Percentiles rank a stretch among this genome's conserved stretches.
Evolutionary conservation across 1,140 invertebrate genomes (phyloP).

Genomic region (Sycobia sp.): DNA sequence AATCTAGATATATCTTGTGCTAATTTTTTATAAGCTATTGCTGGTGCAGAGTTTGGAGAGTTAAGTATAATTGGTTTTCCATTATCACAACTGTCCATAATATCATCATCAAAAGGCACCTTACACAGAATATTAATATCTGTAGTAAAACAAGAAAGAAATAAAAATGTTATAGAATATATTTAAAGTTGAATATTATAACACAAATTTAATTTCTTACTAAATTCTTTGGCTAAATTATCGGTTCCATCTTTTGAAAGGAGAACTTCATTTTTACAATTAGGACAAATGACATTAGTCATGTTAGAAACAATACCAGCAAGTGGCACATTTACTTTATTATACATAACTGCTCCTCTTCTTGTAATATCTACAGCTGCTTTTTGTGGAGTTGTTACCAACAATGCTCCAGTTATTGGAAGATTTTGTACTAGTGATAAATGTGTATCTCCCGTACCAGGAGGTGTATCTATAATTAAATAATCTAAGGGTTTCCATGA

Average conservation of each 20-base stretch:
- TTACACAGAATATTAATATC: conserved; percentile 67
- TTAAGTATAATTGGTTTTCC: conserved; percentile 80
- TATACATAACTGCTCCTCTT: conserved; percentile 80
- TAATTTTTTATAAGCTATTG: conserved; percentile 65
- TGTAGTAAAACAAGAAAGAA: too few relatives aligned
- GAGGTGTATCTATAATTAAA: conserved; percentile 86
- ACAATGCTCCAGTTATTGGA: conserved; percentile 79
- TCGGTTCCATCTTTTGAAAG: conserved; percentile 68
- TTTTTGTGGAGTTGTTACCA: conserved; percentile 86
- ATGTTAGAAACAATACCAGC: conserved; percentile 87
- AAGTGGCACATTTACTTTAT: conserved; percentile 79
- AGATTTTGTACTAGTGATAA: conserved; percentile 86
- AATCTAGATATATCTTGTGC: conserved; percentile 64
- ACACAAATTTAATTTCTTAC: conserved; percentile 40
- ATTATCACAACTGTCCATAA: conserved; percentile 73
- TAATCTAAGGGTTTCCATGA: conserved; percentile 82
- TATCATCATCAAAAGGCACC: conserved; percentile 75
- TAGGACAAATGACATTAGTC: conserved; percentile 74
- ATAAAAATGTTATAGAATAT: too few relatives aligned
- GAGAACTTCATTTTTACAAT: conserved; percentile 69
- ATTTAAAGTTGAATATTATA: conserved; percentile 11
- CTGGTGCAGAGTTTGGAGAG: conserved; percentile 66
- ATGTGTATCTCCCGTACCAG: conserved; percentile 90
- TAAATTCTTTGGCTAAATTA: conserved; percentile 62
- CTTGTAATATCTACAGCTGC: conserved; percentile 81